Conservation (phyloP, 2,113 vertebrate species). For the Elanoides forficatus region DNA sequence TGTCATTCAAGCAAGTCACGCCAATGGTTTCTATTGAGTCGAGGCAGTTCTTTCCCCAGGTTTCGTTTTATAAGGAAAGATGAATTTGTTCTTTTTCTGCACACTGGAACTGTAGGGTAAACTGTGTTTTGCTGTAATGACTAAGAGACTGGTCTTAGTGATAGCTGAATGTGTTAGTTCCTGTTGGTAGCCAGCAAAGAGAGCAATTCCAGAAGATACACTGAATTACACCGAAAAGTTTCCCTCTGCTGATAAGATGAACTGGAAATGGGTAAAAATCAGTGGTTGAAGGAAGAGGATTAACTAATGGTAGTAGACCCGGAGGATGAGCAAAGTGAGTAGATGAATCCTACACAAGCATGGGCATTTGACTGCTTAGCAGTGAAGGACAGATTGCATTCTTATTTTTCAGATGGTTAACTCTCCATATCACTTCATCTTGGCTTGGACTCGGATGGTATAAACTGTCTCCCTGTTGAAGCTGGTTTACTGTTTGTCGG, state of each 20-base stretch:
- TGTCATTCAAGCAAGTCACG: accelerated
- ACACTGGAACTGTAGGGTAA: neutral
- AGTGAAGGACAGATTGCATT: neutral
- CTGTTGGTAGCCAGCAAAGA: neutral
- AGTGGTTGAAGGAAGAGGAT: neutral
- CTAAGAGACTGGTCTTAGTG: neutral
- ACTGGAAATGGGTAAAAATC: neutral
- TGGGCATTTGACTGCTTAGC: neutral
- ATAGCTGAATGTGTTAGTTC: neutral
- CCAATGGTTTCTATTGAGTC: neutral
- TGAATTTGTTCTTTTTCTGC: neutral
- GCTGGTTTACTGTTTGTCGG: neutral
- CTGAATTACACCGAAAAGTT: neutral
- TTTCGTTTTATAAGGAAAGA: neutral
- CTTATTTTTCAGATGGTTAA: neutral
- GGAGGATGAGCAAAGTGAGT: neutral
- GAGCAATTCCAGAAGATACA: neutral
- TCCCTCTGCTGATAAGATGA: neutral
- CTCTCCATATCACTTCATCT: neutral
- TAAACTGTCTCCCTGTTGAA: neutral
- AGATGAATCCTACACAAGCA: neutral
- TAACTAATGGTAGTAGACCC: neutral
- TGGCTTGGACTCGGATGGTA: neutral
- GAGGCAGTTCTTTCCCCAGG: neutral
- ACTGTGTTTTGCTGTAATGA: neutral